A percentile compares a stretch with the other conserved stretches of the same genome.
Conservation (phyloP, 2,113 vertebrate species). For the Philantomba maxwellii region DNA sequence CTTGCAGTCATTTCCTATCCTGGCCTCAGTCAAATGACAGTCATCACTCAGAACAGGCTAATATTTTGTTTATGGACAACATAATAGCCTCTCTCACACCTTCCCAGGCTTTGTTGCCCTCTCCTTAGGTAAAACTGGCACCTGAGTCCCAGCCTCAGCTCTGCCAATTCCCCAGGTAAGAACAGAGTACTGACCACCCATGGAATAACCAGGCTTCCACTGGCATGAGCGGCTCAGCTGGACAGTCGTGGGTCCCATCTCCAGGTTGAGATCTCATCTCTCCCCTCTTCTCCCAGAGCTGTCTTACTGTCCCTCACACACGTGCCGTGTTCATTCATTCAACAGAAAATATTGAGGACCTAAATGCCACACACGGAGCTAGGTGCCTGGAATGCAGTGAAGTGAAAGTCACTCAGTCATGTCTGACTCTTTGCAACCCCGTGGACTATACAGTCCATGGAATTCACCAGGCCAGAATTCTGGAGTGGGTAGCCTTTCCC, state of each 20-base stretch:
- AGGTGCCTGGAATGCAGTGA: background rate
- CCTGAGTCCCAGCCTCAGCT: background rate
- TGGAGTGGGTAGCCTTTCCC: background rate
- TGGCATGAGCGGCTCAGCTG: background rate
- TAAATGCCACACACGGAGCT: background rate
- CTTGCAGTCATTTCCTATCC: slow-evolving; percentile 42
- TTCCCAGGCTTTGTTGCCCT: background rate
- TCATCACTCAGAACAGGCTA: slow-evolving; percentile 49
- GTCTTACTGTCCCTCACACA: background rate
- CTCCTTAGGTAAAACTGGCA: background rate
- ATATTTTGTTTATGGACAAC: slow-evolving; percentile 42
- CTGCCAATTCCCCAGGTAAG: background rate
- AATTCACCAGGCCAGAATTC: background rate
- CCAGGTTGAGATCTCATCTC: background rate
- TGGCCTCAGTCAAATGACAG: background rate
- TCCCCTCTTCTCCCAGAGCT: background rate
- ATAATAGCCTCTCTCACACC: background rate
- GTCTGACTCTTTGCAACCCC: background rate
- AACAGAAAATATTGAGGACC: background rate
- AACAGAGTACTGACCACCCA: background rate
- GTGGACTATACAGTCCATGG: background rate
- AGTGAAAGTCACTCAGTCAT: background rate
- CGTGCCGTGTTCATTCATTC: background rate
- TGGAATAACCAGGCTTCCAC: background rate
- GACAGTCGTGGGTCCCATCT: background rate